Evolutionary conservation across 2,113 vertebrate genomes (phyloP).

Genomic region (Pelodiscus sinensis): DNA sequence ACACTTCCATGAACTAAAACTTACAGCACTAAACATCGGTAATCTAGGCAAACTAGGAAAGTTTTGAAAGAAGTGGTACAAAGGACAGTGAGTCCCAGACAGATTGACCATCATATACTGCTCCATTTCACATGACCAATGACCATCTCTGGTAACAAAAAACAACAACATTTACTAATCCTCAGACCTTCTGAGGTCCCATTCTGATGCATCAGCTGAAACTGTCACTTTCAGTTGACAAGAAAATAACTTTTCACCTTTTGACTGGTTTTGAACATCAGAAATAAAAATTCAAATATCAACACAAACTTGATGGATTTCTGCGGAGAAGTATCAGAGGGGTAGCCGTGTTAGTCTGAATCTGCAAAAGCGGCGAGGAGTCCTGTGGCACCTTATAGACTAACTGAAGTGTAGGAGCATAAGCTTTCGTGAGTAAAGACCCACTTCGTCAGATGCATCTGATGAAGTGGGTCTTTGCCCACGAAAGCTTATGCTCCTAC

Average conservation of each 20-base stretch:
- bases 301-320: not conserved
- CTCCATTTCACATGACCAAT: accelerated
- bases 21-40: not conserved
- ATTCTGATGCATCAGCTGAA: not conserved
- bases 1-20: not conserved
- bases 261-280: not conserved
- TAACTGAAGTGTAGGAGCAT: no score
- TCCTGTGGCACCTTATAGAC: no score
- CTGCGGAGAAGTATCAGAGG: not conserved
- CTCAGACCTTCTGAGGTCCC: not conserved
- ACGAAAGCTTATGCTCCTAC: no score
- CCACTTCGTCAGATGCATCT: no score
- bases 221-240: not conserved
- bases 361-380: no score
- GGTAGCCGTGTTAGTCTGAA: no score
- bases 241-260: not conserved
- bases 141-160: not conserved
- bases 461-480: no score
- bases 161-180: not conserved
- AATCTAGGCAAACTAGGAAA: not conserved
- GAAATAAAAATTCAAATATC: not conserved
- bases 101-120: not conserved
- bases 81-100: not conserved
- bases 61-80: not conserved
- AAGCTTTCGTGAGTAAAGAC: no score